Conservation (phyloP, 1,140 invertebrate genomes). For the Oncopodura yosiiana region DNA sequence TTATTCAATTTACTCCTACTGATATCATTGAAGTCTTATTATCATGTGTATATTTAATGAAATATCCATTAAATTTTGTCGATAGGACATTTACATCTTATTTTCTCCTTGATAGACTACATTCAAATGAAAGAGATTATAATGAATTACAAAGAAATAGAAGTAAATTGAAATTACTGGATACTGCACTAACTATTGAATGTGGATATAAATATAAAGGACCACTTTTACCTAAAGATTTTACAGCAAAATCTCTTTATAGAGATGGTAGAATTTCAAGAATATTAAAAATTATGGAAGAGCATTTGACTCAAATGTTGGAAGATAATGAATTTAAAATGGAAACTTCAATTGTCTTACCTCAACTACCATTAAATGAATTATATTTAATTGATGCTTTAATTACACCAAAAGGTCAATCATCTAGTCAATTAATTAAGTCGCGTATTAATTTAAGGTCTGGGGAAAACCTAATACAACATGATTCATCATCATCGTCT, state of each 20-base stretch:
- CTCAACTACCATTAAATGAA: conserved; percentile 47
- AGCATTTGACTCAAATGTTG: conserved; percentile 39
- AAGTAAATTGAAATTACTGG: conserved; percentile 52
- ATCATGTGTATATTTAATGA: conserved; percentile 54
- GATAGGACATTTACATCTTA: conserved; percentile 52
- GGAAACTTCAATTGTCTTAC: conserved; percentile 43
- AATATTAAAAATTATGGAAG: conserved; percentile 44
- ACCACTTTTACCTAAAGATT: conserved; percentile 49
- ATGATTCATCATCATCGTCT: neutral
- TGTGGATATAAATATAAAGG: conserved; percentile 47
- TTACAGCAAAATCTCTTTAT: conserved; percentile 41
- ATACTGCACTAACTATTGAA: conserved; percentile 55
- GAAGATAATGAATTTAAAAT: conserved; percentile 3
- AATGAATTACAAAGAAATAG: conserved; percentile 35
- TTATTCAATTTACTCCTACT: conserved; percentile 50
- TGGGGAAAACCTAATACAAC: no score
- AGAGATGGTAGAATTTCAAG: conserved; percentile 48
- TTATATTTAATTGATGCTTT: conserved; percentile 55
- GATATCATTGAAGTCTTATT: conserved; percentile 53
- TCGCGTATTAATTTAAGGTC: no score
- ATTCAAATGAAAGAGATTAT: conserved; percentile 36
- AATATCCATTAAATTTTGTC: conserved; percentile 54
- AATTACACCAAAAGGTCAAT: conserved; percentile 48
- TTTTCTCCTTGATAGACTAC: conserved; percentile 50
- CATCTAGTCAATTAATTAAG: no score